Conservation (phyloP, 1,140 invertebrate species). For the Oreohelix idahoensis region DNA sequence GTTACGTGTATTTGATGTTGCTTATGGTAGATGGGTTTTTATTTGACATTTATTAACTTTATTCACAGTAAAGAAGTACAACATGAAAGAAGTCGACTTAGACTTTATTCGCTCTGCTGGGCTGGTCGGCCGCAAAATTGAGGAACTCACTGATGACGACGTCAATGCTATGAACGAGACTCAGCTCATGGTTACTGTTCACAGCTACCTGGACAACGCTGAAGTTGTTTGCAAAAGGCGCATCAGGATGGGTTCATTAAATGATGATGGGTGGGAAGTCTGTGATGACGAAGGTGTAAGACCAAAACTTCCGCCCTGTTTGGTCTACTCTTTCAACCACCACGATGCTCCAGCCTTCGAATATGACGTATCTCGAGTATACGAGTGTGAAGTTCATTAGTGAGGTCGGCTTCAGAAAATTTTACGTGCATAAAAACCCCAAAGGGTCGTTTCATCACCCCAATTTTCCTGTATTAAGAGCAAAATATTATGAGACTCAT, state of each 20-base stretch:
- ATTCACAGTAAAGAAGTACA: slow-evolving; percentile 16
- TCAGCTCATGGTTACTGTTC: slow-evolving; percentile 20
- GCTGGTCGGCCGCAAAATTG: slow-evolving; percentile 3
- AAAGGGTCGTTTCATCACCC: slow-evolving; percentile 20
- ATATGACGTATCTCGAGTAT: not conserved
- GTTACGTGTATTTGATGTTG: not conserved
- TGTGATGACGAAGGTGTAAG: slow-evolving; percentile 56
- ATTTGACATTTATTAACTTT: not conserved
- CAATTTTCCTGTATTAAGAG: not conserved
- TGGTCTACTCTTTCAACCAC: slow-evolving; percentile 62
- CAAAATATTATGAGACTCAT: slow-evolving; percentile 25
- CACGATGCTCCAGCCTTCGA: not conserved
- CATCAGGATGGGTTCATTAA: slow-evolving; percentile 52
- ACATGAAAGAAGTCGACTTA: slow-evolving; percentile 12
- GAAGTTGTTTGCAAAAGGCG: slow-evolving; percentile 52
- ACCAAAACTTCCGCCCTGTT: slow-evolving; percentile 43
- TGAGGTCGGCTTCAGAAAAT: not conserved
- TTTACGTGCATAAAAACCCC: slow-evolving; percentile 31
- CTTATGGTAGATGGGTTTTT: not conserved
- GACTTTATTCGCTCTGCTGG: not conserved
- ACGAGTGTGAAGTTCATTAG: slow-evolving; percentile 13
- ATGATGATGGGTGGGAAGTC: slow-evolving; percentile 62
- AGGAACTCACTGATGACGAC: not conserved
- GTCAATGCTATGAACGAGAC: slow-evolving; percentile 20
- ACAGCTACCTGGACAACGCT: slow-evolving; percentile 57